phyloP scores from a whole-genome alignment of 1,140 invertebrate genomes.

The Ylistrum balloti region DNA sequence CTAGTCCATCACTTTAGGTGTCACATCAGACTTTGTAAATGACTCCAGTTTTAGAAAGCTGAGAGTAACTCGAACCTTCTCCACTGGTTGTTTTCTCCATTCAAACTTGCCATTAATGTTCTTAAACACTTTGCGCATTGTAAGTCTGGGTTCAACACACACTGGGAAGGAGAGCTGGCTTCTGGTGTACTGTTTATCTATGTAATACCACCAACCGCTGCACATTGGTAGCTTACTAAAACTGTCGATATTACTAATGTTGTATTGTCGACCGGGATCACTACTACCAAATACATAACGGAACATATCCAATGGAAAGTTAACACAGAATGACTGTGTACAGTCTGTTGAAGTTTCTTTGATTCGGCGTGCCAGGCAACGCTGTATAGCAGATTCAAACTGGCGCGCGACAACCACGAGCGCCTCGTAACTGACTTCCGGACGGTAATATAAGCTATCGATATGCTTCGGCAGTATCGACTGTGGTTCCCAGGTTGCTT shows the following conservation, averaged over 20 bases:
- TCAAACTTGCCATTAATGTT: conserved; percentile 11
- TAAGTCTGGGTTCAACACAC: background rate
- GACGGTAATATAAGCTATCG: background rate
- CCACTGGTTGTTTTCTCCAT: background rate
- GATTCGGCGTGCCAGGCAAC: background rate
- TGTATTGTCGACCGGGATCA: background rate
- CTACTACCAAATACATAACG: background rate
- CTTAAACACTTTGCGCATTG: background rate
- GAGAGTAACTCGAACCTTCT: background rate
- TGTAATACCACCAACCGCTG: background rate
- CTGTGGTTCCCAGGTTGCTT: background rate
- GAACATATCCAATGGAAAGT: background rate
- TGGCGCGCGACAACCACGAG: background rate
- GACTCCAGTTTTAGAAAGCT: background rate
- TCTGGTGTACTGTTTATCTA: background rate
- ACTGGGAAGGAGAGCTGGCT: background rate
- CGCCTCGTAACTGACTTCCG: background rate
- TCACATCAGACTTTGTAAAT: background rate
- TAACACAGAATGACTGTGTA: background rate
- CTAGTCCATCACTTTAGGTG: background rate
- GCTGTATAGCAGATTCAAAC: conserved; percentile 3
- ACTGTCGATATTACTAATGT: background rate
- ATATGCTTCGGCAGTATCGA: background rate
- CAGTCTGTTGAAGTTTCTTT: background rate
- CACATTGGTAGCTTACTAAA: background rate